Conservation (phyloP, 2,888 invertebrate species). For the Syrista parreyssii region DNA sequence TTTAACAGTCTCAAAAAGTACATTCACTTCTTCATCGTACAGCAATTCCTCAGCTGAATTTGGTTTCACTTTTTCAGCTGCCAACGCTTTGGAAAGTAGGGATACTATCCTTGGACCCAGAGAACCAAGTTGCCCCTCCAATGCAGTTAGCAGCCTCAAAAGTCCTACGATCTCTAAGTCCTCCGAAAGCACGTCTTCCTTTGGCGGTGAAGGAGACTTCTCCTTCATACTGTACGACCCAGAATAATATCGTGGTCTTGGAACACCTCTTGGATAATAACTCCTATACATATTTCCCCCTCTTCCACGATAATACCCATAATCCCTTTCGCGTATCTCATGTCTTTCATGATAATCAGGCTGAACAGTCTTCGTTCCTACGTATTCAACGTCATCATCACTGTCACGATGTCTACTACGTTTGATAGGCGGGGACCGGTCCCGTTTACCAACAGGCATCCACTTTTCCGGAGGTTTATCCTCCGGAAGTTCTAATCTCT, state of each 20-base stretch:
- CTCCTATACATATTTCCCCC: conserved; percentile 33
- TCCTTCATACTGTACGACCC: conserved; percentile 60
- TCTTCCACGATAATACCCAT: conserved; percentile 38
- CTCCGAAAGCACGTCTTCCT: conserved; percentile 54
- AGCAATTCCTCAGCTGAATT: conserved; percentile 82
- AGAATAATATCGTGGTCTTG: conserved; percentile 41
- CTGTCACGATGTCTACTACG: conserved; percentile 36
- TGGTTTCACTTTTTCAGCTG: conserved; percentile 77
- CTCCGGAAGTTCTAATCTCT: conserved; percentile 70
- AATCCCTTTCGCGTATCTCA: conserved; percentile 27
- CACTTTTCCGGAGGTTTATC: conserved; percentile 56
- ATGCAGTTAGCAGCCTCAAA: conserved; percentile 79
- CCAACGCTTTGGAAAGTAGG: conserved; percentile 80
- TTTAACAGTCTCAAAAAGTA: conserved; percentile 85
- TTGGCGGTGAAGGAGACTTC: conserved; percentile 49
- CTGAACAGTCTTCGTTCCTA: conserved; percentile 52
- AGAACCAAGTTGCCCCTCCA: conserved; percentile 87
- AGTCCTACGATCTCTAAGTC: conserved; percentile 66
- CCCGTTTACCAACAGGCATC: conserved; percentile 6
- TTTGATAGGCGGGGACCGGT: conserved; percentile 27
- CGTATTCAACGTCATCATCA: conserved; percentile 63
- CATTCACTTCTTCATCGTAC: conserved; percentile 78
- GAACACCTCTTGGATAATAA: conserved; percentile 36
- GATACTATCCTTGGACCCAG: conserved; percentile 84
- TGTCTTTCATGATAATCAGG: conserved; percentile 54